A percentile compares a stretch with the other conserved stretches of the same genome.
Evolutionary conservation across 2,113 vertebrate genomes (phyloP).

Genomic region (Ictalurus furcatus): DNA sequence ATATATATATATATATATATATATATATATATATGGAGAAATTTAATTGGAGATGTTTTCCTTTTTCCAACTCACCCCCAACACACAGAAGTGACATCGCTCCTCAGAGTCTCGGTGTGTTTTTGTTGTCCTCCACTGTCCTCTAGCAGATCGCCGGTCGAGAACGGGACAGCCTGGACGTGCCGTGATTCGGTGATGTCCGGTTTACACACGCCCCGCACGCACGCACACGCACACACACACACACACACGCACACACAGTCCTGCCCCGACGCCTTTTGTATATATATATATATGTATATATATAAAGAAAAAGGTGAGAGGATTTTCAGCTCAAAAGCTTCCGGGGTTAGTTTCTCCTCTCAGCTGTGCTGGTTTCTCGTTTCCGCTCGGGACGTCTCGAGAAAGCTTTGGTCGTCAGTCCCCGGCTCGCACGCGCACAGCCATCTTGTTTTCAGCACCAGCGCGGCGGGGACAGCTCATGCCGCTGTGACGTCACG

Average conservation of each 20-base stretch:
- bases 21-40: background rate
- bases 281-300: background rate
- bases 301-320: background rate
- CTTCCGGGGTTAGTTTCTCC: slow-evolving; percentile 16
- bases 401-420: slow-evolving; percentile 60
- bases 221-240: background rate
- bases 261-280: background rate
- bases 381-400: background rate
- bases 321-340: background rate
- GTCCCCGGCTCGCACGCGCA: slow-evolving; percentile 65
- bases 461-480: slow-evolving; percentile 75
- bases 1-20: no score
- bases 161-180: slow-evolving; percentile 41
- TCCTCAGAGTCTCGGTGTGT: slow-evolving; percentile 56
- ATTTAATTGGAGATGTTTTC: background rate
- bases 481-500: slow-evolving; percentile 72
- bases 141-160: slow-evolving; percentile 50
- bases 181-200: slow-evolving; percentile 60
- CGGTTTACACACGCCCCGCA: slow-evolving; percentile 14
- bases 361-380: slow-evolving; percentile 38
- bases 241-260: background rate
- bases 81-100: slow-evolving; percentile 90
- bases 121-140: slow-evolving; percentile 45
- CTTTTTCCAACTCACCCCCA: slow-evolving; percentile 71
- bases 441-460: slow-evolving; percentile 89